A percentile compares a stretch with the other conserved stretches of the same genome.
These are phyloP conservation scores for Saturnia japonica DNA, from an alignment of 2,888 invertebrate genomes.

Conservation along the genomic window DNA sequence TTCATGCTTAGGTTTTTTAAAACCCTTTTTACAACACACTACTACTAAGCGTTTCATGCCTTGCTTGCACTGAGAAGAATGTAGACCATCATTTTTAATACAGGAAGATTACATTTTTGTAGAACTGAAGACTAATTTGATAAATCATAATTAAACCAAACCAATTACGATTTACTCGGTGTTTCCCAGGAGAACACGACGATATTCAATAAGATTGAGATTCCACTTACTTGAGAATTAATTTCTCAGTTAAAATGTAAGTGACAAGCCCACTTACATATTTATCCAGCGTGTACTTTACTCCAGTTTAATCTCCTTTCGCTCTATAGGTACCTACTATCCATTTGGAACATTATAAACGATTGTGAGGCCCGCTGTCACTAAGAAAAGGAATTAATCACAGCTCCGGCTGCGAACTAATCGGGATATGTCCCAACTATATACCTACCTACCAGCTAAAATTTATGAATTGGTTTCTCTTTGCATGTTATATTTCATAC, in stretches of 20 bases:
- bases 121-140: background rate
- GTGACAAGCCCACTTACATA: background rate
- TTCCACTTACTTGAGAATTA: background rate
- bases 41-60: no score
- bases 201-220: background rate
- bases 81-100: background rate
- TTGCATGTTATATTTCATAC: slow-evolving; percentile 15
- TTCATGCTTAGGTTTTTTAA: no score
- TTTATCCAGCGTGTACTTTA: background rate
- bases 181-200: background rate
- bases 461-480: slow-evolving; percentile 16
- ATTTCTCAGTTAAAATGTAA: background rate
- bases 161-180: background rate
- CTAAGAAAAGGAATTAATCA: slow-evolving; percentile 20
- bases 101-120: background rate
- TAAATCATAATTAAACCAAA: background rate
- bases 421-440: slow-evolving; percentile 12
- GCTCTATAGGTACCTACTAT: slow-evolving; percentile 6
- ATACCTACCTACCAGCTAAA: background rate
- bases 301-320: slow-evolving; percentile 9
- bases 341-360: slow-evolving; percentile 15
- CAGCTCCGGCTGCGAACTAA: slow-evolving; percentile 13
- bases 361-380: slow-evolving; percentile 17
- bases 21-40: background rate
- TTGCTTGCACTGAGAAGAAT: background rate